Evolutionary conservation across 2,888 invertebrate species (phyloP).

Genomic region (Diogma glabrata): DNA sequence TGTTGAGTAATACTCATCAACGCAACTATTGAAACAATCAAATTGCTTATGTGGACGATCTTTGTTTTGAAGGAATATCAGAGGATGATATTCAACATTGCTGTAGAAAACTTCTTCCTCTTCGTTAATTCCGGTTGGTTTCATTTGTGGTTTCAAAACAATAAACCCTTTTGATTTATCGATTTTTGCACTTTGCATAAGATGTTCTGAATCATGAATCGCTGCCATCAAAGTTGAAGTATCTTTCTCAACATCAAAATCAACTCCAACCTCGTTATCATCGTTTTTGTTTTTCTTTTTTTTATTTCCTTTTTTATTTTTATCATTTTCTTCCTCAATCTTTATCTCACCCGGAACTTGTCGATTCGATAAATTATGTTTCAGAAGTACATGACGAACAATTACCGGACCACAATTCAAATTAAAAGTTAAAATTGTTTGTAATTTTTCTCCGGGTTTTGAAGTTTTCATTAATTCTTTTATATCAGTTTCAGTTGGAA

Average conservation of each 20-base stretch:
- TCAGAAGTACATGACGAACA: conserved; percentile 78
- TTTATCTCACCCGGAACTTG: conserved; percentile 36
- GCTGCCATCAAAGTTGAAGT: conserved; percentile 50
- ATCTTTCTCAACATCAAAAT: conserved; percentile 50
- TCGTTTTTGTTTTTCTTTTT: conserved; percentile 18
- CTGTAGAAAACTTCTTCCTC: conserved; percentile 51
- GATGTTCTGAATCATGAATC: conserved; percentile 52
- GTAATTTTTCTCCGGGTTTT: conserved; percentile 63
- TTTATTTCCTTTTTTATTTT: conserved; percentile 7
- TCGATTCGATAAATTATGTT: conserved; percentile 51
- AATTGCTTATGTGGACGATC: conserved; percentile 49
- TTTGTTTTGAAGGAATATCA: conserved; percentile 62
- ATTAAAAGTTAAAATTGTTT: conserved; percentile 70
- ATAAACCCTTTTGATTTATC: conserved; percentile 53
- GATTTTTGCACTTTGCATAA: conserved; percentile 43
- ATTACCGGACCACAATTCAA: conserved; percentile 82
- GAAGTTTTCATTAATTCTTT: conserved; percentile 47
- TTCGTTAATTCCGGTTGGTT: conserved; percentile 37
- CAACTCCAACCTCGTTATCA: conserved; percentile 17
- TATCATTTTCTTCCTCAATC: conserved; percentile 8
- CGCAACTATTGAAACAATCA: conserved; percentile 71
- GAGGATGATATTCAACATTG: conserved; percentile 92
- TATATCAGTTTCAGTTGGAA: conserved; percentile 44
- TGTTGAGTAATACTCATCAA: conserved; percentile 93
- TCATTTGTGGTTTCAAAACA: conserved; percentile 70